Conservation (phyloP, 2,113 vertebrate species). For the Rhinogobius similis region DNA sequence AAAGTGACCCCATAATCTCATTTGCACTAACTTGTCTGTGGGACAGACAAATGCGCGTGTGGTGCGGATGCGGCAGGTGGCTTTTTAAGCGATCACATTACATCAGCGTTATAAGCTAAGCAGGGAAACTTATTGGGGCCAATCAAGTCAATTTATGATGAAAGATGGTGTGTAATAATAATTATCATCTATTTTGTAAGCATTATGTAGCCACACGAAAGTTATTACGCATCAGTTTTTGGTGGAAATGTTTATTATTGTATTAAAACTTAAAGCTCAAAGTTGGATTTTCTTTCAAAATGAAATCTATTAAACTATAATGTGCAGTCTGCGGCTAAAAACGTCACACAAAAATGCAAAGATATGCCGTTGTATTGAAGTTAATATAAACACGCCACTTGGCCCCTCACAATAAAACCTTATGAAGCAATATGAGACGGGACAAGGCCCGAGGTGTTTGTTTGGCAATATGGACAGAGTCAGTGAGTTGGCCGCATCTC, state of each 20-base stretch:
- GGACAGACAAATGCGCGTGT: conserved; percentile 67
- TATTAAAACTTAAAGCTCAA: neutral
- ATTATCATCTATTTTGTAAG: neutral
- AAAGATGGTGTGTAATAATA: neutral
- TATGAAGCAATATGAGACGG: conserved; percentile 72
- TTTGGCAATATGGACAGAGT: conserved; percentile 76
- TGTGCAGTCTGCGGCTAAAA: neutral
- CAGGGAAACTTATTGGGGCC: conserved; percentile 46
- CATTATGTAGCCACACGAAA: neutral
- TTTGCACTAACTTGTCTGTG: conserved; percentile 73
- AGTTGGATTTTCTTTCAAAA: neutral
- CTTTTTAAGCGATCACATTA: conserved; percentile 69
- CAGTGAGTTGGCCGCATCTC: conserved; percentile 62
- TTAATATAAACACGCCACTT: conserved; percentile 38
- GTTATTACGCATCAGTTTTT: neutral
- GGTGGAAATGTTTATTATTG: neutral
- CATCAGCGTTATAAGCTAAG: conserved; percentile 56
- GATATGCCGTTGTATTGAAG: neutral
- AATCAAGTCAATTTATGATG: conserved; percentile 22
- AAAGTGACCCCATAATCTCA: conserved; percentile 75
- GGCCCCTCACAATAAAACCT: conserved; percentile 59
- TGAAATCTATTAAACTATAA: neutral
- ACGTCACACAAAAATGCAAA: conserved; percentile 29
- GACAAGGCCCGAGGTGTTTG: conserved; percentile 75
- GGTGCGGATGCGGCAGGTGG: conserved; percentile 67